Evolutionary conservation across 1,140 invertebrate genomes (phyloP).

Genomic region (Pinna nobilis): DNA sequence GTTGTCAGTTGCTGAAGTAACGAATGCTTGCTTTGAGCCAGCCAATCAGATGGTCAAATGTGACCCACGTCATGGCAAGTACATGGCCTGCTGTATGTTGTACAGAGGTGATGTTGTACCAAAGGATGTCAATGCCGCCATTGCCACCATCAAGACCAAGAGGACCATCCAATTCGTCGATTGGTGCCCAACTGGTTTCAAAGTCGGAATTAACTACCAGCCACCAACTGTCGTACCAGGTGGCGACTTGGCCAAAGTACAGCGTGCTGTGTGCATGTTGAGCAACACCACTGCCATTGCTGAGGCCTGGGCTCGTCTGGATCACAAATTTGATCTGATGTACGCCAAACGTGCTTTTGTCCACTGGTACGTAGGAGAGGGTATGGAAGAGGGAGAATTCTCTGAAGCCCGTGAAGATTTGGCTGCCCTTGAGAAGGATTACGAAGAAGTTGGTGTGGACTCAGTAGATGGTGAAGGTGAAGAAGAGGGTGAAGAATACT

Average conservation of each 20-base stretch:
- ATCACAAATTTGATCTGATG: slow-evolving; percentile 65
- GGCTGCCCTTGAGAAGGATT: slow-evolving; percentile 80
- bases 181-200: slow-evolving; percentile 75
- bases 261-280: slow-evolving; percentile 84
- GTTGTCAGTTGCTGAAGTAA: slow-evolving; percentile 78
- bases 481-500: slow-evolving; percentile 44
- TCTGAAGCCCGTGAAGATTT: slow-evolving; percentile 86
- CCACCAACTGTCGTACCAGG: slow-evolving; percentile 79
- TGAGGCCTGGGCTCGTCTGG: slow-evolving; percentile 61
- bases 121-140: slow-evolving; percentile 75
- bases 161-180: slow-evolving; percentile 72
- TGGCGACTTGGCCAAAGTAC: slow-evolving; percentile 80
- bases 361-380: slow-evolving; percentile 72
- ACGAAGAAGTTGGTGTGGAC: slow-evolving; percentile 87
- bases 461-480: slow-evolving; percentile 60
- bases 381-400: slow-evolving; percentile 82
- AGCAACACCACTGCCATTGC: slow-evolving; percentile 88
- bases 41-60: slow-evolving; percentile 91
- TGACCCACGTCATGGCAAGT: slow-evolving; percentile 85
- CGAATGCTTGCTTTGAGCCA: slow-evolving; percentile 89
- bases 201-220: slow-evolving; percentile 62
- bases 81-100: slow-evolving; percentile 80
- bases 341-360: slow-evolving; percentile 62
- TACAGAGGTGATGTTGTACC: slow-evolving; percentile 77
- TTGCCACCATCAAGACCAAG: slow-evolving; percentile 85